Percentiles rank a stretch among this genome's conserved stretches.
Evolutionary conservation across 2,888 invertebrate species (phyloP).

Genomic region (Epinotia brunnichana): DNA sequence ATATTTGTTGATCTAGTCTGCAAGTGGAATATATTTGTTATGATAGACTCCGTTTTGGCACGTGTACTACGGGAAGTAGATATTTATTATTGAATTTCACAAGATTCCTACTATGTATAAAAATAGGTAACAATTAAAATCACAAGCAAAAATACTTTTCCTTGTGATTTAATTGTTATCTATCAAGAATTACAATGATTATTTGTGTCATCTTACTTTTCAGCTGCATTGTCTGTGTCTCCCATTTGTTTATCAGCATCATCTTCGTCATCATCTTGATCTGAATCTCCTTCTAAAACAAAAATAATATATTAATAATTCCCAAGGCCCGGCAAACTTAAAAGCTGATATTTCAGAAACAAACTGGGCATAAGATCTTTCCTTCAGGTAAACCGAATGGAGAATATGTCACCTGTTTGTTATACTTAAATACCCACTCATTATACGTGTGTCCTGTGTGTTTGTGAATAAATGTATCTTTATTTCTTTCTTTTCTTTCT

Average conservation of each 20-base stretch:
- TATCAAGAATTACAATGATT: neutral
- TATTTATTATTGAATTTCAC: too few relatives aligned
- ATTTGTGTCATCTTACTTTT: conserved; percentile 83
- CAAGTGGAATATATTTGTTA: neutral
- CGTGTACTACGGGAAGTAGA: too few relatives aligned
- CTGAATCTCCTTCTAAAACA: conserved; percentile 80
- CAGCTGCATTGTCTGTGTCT: conserved; percentile 93
- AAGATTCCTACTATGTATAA: too few relatives aligned
- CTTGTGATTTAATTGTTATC: neutral
- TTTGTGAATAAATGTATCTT: too few relatives aligned
- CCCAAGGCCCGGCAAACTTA: neutral
- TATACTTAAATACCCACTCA: too few relatives aligned
- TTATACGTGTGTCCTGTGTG: too few relatives aligned
- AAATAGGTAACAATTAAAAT: too few relatives aligned
- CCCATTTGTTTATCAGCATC: conserved; percentile 98
- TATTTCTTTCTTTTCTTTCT: too few relatives aligned
- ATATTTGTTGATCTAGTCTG: conserved; percentile 89
- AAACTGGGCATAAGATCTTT: too few relatives aligned
- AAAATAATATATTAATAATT: conserved; percentile 1
- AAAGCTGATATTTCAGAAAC: too few relatives aligned
- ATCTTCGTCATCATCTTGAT: conserved; percentile 87
- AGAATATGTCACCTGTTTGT: neutral
- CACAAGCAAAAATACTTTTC: neutral
- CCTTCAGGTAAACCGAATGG: neutral
- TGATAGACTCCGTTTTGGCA: too few relatives aligned